These are phyloP conservation scores for Apis cerana DNA, from an alignment of 1,140 invertebrate genomes.

Conservation along the genomic window DNA sequence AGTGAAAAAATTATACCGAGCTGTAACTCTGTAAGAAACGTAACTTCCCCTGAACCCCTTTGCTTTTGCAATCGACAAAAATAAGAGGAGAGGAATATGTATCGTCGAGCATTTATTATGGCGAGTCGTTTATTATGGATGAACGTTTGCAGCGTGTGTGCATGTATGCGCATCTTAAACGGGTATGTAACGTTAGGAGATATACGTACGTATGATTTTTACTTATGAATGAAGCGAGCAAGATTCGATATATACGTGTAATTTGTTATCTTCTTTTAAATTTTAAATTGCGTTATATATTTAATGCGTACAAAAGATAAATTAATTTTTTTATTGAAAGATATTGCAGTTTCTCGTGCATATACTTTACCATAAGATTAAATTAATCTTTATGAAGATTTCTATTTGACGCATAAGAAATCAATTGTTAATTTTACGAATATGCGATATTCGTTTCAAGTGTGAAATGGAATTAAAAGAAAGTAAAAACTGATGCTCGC, in stretches of 20 bases:
- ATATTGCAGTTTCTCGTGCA: too few species aligned
- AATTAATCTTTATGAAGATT: too few species aligned
- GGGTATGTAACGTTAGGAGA: conserved; percentile 4
- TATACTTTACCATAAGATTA: too few species aligned
- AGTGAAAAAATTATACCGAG: neutral
- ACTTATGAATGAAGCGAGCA: neutral
- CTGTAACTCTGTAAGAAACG: conserved; percentile 29
- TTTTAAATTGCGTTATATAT: neutral
- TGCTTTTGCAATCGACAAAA: conserved; percentile 18
- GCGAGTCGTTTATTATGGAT: neutral
- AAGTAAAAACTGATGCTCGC: conserved; percentile 22
- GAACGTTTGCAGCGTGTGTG: neutral
- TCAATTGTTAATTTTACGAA: neutral
- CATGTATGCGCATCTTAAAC: neutral
- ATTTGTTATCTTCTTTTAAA: too few species aligned
- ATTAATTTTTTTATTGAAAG: too few species aligned
- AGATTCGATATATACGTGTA: neutral
- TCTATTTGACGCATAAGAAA: too few species aligned
- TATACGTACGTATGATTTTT: conserved; percentile 4
- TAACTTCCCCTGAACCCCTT: neutral
- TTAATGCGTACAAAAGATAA: too few species aligned
- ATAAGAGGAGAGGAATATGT: neutral
- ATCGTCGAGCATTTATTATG: neutral
- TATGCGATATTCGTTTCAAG: neutral
- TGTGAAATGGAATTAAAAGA: neutral